Percentiles rank a stretch among this genome's conserved stretches.
phyloP scores from a whole-genome alignment of 2,888 invertebrate genomes.

The Archips crataeganus region DNA sequence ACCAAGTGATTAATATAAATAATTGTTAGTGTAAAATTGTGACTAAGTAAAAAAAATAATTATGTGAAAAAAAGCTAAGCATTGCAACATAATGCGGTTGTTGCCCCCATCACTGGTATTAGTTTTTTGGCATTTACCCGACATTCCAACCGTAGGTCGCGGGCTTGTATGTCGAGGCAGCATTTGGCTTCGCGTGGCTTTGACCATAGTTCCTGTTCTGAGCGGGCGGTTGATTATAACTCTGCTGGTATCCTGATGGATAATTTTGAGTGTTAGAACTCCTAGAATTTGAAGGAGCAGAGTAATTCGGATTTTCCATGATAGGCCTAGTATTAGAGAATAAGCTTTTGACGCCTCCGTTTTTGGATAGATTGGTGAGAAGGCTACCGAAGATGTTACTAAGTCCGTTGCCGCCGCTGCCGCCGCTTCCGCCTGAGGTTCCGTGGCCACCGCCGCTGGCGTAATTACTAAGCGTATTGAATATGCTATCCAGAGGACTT shows the following conservation, averaged over 20 bases:
- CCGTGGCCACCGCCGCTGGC: constrained; percentile 57
- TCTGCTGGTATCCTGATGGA: constrained; percentile 74
- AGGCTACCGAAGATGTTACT: constrained; percentile 75
- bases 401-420: constrained; percentile 54
- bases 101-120: constrained; percentile 51
- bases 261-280: constrained; percentile 74
- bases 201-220: constrained; percentile 74
- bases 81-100: constrained; percentile 49
- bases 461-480: constrained; percentile 66
- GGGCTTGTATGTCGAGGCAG: constrained; percentile 70
- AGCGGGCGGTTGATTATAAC: constrained; percentile 61
- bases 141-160: constrained; percentile 78
- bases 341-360: constrained; percentile 64
- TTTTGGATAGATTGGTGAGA: constrained; percentile 71
- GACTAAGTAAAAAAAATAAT: constrained; percentile 18
- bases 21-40: constrained; percentile 28
- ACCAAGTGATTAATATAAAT: constrained; percentile 7
- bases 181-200: constrained; percentile 61
- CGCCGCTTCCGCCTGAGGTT: constrained; percentile 44
- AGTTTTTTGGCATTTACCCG: constrained; percentile 72
- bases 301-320: constrained; percentile 77
- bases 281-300: constrained; percentile 71
- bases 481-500: constrained; percentile 62
- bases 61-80: constrained; percentile 44
- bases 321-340: constrained; percentile 77